These are phyloP conservation scores for Formica aserva DNA, from an alignment of 2,888 invertebrate genomes.

Conservation along the genomic window DNA sequence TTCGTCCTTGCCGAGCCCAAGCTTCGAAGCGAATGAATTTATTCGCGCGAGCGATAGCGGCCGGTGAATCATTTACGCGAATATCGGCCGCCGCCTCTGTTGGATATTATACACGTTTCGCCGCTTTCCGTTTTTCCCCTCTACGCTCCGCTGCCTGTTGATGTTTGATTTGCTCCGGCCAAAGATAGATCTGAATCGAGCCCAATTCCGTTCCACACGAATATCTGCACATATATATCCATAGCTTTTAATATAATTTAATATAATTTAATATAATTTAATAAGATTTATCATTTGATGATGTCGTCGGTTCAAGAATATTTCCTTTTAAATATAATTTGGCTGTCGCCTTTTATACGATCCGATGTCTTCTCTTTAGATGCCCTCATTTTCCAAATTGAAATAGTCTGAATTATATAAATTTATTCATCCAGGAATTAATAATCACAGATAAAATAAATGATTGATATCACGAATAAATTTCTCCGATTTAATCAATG, in stretches of 20 bases:
- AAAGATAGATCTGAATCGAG: conserved; percentile 10
- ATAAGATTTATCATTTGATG: conserved; percentile 1
- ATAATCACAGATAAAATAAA: neutral
- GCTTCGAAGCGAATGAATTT: conserved; percentile 68
- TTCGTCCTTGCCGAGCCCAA: conserved; percentile 19
- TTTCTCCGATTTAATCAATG: neutral
- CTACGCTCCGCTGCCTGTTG: neutral
- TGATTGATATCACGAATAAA: neutral
- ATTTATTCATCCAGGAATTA: neutral
- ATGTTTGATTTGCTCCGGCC: conserved; percentile 21
- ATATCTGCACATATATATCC: neutral
- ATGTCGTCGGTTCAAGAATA: neutral
- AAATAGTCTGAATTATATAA: neutral
- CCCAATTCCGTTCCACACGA: neutral
- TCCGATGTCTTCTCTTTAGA: neutral
- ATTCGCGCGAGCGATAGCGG: conserved; percentile 61
- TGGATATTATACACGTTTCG: conserved; percentile 58
- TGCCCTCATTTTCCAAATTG: neutral
- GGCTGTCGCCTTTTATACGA: neutral
- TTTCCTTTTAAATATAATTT: neutral
- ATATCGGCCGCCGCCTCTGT: conserved; percentile 59
- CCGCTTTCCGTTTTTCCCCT: conserved; percentile 34
- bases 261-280: conserved; percentile 6
- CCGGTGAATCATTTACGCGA: conserved; percentile 69
- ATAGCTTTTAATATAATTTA: neutral